Evolutionary conservation across 2,113 vertebrate species (phyloP).

Genomic region (Brachypteracias leptosomus): DNA sequence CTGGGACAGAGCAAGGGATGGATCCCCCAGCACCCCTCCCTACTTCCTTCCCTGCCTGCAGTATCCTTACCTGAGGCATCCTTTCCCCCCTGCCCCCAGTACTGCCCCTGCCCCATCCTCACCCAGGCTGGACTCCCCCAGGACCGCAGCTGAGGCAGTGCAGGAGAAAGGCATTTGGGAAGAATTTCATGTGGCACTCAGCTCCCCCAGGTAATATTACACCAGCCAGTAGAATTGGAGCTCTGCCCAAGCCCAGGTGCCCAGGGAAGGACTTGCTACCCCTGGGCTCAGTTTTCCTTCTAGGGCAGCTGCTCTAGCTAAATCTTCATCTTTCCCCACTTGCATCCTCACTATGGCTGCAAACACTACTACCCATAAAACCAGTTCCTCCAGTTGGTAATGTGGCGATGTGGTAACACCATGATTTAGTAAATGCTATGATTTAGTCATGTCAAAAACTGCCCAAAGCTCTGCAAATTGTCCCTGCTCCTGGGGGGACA

Average conservation of each 20-base stretch:
- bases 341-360: fast-evolving
- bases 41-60: neutral
- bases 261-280: neutral
- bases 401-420: fast-evolving
- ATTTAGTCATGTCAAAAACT: neutral
- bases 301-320: neutral
- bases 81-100: neutral
- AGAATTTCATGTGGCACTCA: neutral
- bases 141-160: fast-evolving
- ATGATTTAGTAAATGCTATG: fast-evolving
- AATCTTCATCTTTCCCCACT: neutral
- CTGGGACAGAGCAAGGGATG: neutral
- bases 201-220: neutral
- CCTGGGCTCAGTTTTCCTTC: fast-evolving
- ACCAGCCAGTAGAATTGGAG: neutral
- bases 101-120: neutral
- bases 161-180: fast-evolving
- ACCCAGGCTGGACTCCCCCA: neutral
- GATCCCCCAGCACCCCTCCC: neutral
- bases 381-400: fast-evolving
- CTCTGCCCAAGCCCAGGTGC: neutral
- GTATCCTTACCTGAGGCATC: neutral
- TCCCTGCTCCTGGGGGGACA: fast-evolving
- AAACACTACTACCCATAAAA: fast-evolving
- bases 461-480: neutral